A percentile compares a stretch with the other conserved stretches of the same genome.
Conservation (phyloP, 1,140 invertebrate species). For the Musca vetustissima region DNA sequence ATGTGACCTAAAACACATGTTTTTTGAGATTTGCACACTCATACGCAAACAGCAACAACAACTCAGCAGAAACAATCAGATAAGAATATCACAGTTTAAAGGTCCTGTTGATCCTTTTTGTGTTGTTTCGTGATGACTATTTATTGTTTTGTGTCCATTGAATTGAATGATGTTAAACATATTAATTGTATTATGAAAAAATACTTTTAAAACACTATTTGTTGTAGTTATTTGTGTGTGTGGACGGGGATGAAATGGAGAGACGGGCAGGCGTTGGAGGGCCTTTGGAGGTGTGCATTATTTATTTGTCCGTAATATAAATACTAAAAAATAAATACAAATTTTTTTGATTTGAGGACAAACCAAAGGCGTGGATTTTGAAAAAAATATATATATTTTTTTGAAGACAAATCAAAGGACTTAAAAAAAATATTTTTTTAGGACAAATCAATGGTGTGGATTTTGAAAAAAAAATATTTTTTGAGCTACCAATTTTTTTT, state of each 20-base stretch:
- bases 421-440: too few relatives aligned
- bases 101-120: conserved; percentile 23
- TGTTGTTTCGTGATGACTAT: conserved; percentile 2
- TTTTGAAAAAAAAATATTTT: too few relatives aligned
- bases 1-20: conserved; percentile 56
- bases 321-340: too few relatives aligned
- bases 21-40: conserved; percentile 38
- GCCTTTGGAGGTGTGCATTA: too few relatives aligned
- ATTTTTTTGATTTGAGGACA: too few relatives aligned
- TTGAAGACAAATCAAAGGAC: too few relatives aligned
- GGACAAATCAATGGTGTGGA: too few relatives aligned
- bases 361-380: too few relatives aligned
- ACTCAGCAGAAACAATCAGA: neutral
- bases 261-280: neutral
- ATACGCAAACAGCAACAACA: too few relatives aligned
- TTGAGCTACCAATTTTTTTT: too few relatives aligned
- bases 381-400: too few relatives aligned
- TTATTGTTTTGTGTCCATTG: conserved; percentile 12
- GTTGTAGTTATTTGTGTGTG: neutral
- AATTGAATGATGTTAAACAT: conserved; percentile 9
- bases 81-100: conserved; percentile 15
- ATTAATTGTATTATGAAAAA: conserved; percentile 17
- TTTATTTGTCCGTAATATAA: too few relatives aligned
- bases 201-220: neutral
- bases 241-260: neutral